Evolutionary conservation across 1,140 invertebrate species (phyloP).

Genomic region (Aphelenchoides fujianensis): DNA sequence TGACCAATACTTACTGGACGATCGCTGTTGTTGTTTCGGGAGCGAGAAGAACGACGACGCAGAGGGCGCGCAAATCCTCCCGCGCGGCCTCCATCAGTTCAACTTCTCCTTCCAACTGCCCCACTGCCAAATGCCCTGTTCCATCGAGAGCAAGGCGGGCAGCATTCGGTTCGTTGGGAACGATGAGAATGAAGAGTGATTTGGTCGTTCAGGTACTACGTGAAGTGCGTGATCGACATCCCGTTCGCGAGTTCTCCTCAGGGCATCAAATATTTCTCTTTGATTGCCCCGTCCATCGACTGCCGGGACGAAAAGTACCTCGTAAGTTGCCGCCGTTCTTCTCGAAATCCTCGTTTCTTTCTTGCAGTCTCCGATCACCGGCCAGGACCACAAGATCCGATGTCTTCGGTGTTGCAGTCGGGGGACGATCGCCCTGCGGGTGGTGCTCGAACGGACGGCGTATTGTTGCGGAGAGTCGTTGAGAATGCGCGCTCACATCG

Average conservation of each 20-base stretch:
- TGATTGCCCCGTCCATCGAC: slow-evolving; percentile 79
- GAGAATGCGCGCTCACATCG: slow-evolving; percentile 73
- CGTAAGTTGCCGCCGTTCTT: slow-evolving; percentile 65
- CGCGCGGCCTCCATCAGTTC: slow-evolving; percentile 74
- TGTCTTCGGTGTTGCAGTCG: slow-evolving; percentile 78
- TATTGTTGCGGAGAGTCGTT: slow-evolving; percentile 79
- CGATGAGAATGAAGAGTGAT: no score
- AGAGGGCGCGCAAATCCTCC: slow-evolving; percentile 64
- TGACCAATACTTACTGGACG: slow-evolving; percentile 79
- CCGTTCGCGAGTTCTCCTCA: slow-evolving; percentile 79
- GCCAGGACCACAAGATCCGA: slow-evolving; percentile 71
- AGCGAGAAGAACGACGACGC: slow-evolving; percentile 49
- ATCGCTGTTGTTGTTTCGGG: slow-evolving; percentile 14
- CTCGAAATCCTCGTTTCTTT: slow-evolving; percentile 31
- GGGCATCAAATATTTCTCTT: slow-evolving; percentile 79
- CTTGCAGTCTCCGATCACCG: slow-evolving; percentile 72
- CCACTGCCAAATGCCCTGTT: slow-evolving; percentile 75
- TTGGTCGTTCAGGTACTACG: slow-evolving; percentile 67
- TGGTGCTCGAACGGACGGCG: slow-evolving; percentile 73
- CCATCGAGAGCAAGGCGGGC: slow-evolving; percentile 76
- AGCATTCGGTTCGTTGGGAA: slow-evolving; percentile 74
- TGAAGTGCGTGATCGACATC: slow-evolving; percentile 77
- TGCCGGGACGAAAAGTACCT: slow-evolving; percentile 81
- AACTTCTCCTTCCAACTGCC: slow-evolving; percentile 76
- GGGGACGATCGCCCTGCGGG: slow-evolving; percentile 72